Conservation (phyloP, 2,797 vertebrate species). For the Acanthornis magna region DNA sequence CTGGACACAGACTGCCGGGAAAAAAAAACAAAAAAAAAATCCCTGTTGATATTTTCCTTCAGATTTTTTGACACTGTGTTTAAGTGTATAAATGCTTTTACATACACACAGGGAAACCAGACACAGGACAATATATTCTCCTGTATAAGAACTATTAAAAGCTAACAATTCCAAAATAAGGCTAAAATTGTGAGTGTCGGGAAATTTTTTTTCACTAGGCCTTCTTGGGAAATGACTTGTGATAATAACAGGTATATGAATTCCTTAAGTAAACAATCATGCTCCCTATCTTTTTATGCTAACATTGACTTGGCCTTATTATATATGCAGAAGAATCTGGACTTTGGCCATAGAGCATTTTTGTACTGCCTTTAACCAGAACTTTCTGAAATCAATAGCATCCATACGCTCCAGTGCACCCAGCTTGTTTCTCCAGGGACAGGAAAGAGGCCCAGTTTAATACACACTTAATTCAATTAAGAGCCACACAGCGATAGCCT, state of each 20-base stretch:
- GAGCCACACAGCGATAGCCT: neutral
- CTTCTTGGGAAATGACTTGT: neutral
- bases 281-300: neutral
- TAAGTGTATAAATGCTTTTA: neutral
- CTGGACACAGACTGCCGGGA: neutral
- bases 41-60: neutral
- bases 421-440: neutral
- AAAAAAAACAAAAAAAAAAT: neutral
- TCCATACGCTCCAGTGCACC: neutral
- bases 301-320: neutral
- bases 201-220: neutral
- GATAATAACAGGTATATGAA: neutral
- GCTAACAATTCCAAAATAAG: neutral
- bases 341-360: neutral
- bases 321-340: neutral
- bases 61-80: neutral
- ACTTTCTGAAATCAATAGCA: slow-evolving; percentile 27
- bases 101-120: neutral
- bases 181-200: neutral
- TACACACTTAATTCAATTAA: slow-evolving; percentile 48
- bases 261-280: neutral
- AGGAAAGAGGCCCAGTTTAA: neutral
- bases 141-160: neutral
- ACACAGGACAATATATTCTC: neutral
- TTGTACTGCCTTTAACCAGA: slow-evolving; percentile 3